phyloP scores from a whole-genome alignment of 2,113 vertebrate genomes.

The Poeciliopsis prolifica region DNA sequence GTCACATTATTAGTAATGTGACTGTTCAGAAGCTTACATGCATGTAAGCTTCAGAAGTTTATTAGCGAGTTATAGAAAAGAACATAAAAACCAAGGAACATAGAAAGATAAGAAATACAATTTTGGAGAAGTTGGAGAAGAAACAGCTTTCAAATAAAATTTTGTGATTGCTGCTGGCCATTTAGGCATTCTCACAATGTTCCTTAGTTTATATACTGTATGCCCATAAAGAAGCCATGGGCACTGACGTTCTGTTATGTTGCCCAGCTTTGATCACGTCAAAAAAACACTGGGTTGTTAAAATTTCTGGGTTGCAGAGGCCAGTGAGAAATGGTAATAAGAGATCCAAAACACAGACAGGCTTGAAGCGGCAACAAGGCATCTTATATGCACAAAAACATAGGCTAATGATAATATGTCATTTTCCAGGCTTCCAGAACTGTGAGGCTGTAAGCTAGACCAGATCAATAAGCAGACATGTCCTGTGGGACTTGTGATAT shows the following conservation, averaged over 20 bases:
- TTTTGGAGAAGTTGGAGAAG: too few species aligned
- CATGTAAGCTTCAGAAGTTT: too few species aligned
- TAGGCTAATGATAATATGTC: constrained; percentile 18
- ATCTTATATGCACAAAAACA: constrained; percentile 9
- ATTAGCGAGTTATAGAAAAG: too few species aligned
- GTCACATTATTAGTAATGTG: too few species aligned
- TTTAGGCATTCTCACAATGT: constrained; percentile 4
- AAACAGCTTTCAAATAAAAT: too few species aligned
- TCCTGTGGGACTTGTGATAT: constrained; percentile 49
- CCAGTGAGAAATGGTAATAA: constrained; percentile 56
- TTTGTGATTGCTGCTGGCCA: too few species aligned
- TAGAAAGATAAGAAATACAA: too few species aligned
- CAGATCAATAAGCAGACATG: constrained; percentile 46
- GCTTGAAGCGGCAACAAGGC: too few species aligned
- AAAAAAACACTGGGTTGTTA: constrained; percentile 54
- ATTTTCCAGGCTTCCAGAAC: constrained; percentile 35
- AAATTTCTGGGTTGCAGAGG: constrained; percentile 49
- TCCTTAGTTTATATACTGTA: neutral
- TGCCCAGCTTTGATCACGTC: constrained; percentile 28
- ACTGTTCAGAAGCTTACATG: too few species aligned
- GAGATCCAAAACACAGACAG: constrained; percentile 7
- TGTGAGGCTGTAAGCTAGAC: constrained; percentile 27
- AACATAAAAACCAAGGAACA: too few species aligned
- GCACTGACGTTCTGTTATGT: constrained; percentile 20
- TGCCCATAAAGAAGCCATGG: constrained; percentile 6